phyloP scores from a whole-genome alignment of 2,113 vertebrate species.

The Heteronetta atricapilla region DNA sequence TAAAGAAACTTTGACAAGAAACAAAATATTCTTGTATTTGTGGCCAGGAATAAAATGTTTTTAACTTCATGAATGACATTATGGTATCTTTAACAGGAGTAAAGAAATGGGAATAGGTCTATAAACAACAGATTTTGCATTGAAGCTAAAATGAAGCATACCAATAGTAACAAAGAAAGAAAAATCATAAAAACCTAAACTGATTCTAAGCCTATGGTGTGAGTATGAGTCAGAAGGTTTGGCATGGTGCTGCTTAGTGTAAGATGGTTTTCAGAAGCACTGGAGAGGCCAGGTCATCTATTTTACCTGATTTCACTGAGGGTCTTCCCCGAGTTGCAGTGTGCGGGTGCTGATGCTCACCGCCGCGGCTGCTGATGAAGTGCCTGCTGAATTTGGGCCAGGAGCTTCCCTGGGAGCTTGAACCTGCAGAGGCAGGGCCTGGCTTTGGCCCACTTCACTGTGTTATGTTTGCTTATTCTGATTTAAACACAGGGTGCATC shows the following conservation, averaged over 20 bases:
- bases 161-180: background rate
- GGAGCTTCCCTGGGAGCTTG: background rate
- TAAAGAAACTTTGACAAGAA: constrained; percentile 9
- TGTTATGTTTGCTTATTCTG: background rate
- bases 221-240: background rate
- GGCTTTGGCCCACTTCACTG: background rate
- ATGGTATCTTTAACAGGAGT: background rate
- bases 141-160: background rate
- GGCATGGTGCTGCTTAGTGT: background rate
- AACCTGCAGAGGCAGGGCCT: background rate
- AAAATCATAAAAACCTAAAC: background rate
- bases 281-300: background rate
- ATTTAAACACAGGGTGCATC: background rate
- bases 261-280: background rate
- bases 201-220: background rate
- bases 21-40: background rate
- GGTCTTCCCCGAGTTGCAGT: background rate
- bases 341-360: rapidly evolving
- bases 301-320: background rate
- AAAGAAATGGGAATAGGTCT: background rate
- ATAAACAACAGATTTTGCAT: background rate
- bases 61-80: background rate
- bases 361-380: background rate
- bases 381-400: background rate
- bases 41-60: background rate